Evolutionary conservation across 2,797 vertebrate genomes (phyloP).

Genomic region (Sebastiscus albofasciatus): DNA sequence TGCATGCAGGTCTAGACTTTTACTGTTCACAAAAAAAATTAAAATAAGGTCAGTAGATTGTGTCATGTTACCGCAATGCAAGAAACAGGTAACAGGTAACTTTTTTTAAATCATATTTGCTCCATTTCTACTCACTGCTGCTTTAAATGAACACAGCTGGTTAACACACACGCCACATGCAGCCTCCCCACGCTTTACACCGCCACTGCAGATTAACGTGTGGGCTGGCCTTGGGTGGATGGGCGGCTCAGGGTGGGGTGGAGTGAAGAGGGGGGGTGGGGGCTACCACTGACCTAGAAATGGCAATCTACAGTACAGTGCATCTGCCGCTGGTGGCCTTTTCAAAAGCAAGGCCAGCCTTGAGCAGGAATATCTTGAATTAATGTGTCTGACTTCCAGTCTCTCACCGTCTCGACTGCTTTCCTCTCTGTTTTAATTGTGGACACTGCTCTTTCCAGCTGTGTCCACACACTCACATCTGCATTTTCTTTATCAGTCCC

Average conservation of each 20-base stretch:
- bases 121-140: too few relatives aligned
- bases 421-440: constrained; percentile 6
- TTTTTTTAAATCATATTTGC: fast-evolving
- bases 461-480: constrained; percentile 43
- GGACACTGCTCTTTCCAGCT: constrained; percentile 27
- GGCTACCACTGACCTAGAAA: constrained; percentile 77
- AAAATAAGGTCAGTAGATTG: background rate
- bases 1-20: background rate
- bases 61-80: background rate
- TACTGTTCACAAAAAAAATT: background rate
- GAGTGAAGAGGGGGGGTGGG: constrained; percentile 10
- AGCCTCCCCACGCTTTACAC: constrained; percentile 32
- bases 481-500: constrained; percentile 39
- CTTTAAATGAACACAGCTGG: constrained; percentile 7
- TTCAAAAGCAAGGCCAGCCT: constrained; percentile 12
- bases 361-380: constrained; percentile 26
- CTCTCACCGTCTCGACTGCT: constrained; percentile 2
- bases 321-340: constrained; percentile 26
- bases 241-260: constrained; percentile 38
- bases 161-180: constrained; percentile 62
- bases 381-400: background rate
- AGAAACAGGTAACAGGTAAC: background rate
- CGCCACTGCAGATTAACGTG: constrained; percentile 66
- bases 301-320: constrained; percentile 54
- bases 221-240: constrained; percentile 51